Base-by-base conservation (phyloP, 2,888 invertebrate species). In the Ditula angustiorana region DNA sequence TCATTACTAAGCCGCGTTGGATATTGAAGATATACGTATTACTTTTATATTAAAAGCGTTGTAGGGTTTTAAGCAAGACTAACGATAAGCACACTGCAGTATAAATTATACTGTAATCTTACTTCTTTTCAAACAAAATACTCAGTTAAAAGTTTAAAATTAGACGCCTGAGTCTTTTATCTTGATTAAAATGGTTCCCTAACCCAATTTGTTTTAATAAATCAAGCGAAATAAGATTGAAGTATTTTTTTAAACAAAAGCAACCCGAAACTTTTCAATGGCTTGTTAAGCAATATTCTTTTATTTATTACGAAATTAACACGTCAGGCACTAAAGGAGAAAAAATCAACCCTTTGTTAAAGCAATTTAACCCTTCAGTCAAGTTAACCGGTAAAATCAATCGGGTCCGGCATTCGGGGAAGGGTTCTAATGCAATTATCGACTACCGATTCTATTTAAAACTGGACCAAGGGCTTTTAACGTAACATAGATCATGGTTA, bases 281-380 rank as follows among this genome's bases (percentile, higher is more conserved):
- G 64, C 66, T 69, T 49, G 68, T 68, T 69, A 69, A 69, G 71
- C 69, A 67, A 72, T 72, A 71, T 74, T 71, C 70, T 67, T 77
- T 83, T 78, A 85, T 87, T 87, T 82, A 85, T 82, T 76, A 82
- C 79, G 66, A 78, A 84, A 90, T 90, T 87, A 89, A 88, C 87
- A 86, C 90, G 85, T 90, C 87, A 87, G 76, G 74, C 2, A 0
- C 11, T 46, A 23, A 46, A 5, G 24, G n/a, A 24, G 67, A 83
- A 75, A 72, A 78, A 84, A 85, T 84, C 78, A 80, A 82, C 84
- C 86, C 88, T 85, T 78, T 85, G 81, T 81, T 81, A 77, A 68
- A 74, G 77, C 73, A 80, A 84, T 86, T 84, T 77, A 71, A 77
- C 78, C 81, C 81, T 74, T 79, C 72, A 74, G 68, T 70, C 69